Base-by-base conservation (phyloP, 2,797 vertebrate species). In the Sciurus vulgaris region DNA sequence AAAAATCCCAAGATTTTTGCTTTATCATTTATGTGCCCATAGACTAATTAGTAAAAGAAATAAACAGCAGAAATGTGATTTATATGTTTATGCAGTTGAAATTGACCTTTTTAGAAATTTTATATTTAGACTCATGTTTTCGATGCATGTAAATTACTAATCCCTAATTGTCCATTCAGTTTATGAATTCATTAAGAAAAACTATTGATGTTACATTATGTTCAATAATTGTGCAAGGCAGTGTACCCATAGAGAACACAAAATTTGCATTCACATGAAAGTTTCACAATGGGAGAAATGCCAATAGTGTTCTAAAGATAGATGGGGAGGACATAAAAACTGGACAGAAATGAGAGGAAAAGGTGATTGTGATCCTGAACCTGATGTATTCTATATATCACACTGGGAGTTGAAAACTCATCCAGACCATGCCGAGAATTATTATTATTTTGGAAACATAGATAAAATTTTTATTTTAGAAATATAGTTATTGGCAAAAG, bases 141-240 rank as follows among this genome's bases (percentile, higher is more conserved):
- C 83, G 74, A 70, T 78, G 20, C 0, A 35, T 33, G 7, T 49
- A 72, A 72, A 72, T 65, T 54, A 38, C 9, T 10, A 67, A 26
- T 51, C 18, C 35, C 2, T 74, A 70, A 54, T 38, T 89, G 28
- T 89, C 33, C 22, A 47, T 77, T 81, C 33, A 70, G 7, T 81
- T 89, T 77, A 86, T 2, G 54, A 49, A 63, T 74, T 93, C 65
- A 59, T 59, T 91, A 76, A 69, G 59, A 82, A 89, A 88, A n/a
- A 3, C 18, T 86, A 20, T 59, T 47, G 11, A 92, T 91, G 61
- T 33, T 30, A 83, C 1, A 56, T 11, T 86, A 41, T 51, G 24
- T 83, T 82, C 13, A 86, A 10, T 65, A 77, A 51, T 56, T 92
- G 2, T 59, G 4, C 1, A 49, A 86, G 7, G 77, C 0, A 73